Conservation (phyloP, 2,113 vertebrate species). For the human (Homo sapiens) region DNA sequence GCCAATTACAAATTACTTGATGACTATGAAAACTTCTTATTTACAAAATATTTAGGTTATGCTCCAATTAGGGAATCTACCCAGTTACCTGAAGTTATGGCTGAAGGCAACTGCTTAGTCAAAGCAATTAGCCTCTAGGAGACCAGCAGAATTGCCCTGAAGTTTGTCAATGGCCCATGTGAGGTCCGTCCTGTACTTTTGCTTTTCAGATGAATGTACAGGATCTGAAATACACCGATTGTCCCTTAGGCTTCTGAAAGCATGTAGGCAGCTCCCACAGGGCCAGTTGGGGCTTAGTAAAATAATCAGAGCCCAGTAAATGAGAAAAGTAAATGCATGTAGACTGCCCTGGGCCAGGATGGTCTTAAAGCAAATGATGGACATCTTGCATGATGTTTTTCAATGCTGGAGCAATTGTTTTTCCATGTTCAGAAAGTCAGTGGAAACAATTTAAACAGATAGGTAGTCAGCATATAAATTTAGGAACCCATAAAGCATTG, state of each 20-base stretch:
- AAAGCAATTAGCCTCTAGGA: not conserved
- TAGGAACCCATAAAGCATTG: not conserved
- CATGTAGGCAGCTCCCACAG: not conserved
- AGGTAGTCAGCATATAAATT: not conserved
- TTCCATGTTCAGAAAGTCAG: not conserved
- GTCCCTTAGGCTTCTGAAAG: not conserved
- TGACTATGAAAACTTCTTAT: not conserved
- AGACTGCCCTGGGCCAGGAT: not conserved
- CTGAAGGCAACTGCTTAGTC: not conserved
- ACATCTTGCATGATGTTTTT: not conserved
- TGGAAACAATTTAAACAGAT: not conserved
- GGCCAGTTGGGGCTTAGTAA: not conserved
- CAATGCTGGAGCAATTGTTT: not conserved
- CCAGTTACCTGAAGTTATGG: not conserved
- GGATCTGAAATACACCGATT: not conserved
- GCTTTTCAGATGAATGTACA: not conserved
- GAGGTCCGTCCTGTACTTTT: not conserved
- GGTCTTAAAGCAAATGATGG: constrained; percentile 27
- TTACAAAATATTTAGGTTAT: not conserved
- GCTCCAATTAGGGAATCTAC: not conserved
- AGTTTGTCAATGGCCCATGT: not conserved
- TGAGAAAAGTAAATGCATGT: not conserved
- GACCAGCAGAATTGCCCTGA: not conserved
- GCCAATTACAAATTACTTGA: not conserved
- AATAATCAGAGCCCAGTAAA: not conserved